A percentile compares a stretch with the other conserved stretches of the same genome.
These are phyloP conservation scores for Daphoenositta chrysoptera DNA, from an alignment of 2,113 vertebrate genomes.

Conservation along the genomic window DNA sequence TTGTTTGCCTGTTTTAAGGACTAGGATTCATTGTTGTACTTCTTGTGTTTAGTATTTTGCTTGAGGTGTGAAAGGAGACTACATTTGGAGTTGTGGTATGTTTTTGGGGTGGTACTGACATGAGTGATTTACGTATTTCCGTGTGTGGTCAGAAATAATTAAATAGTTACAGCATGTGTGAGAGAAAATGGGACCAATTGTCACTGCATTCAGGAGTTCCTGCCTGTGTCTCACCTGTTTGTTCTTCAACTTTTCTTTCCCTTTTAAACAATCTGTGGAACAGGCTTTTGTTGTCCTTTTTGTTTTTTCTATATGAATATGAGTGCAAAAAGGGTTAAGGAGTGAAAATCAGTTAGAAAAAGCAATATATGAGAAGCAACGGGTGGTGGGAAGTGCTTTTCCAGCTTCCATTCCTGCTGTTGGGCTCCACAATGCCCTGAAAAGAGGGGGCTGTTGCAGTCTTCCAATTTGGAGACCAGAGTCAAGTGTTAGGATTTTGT, in stretches of 20 bases:
- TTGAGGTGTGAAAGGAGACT: not conserved
- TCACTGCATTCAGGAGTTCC: not conserved
- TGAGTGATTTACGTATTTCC: not conserved
- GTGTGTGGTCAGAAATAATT: not conserved
- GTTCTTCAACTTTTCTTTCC: not conserved
- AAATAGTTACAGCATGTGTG: not conserved
- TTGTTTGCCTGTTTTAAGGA: not conserved
- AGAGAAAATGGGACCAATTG: not conserved
- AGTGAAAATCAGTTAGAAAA: not conserved
- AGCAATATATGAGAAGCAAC: not conserved
- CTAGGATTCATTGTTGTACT: not conserved
- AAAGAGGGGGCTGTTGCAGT: not conserved
- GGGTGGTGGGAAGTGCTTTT: not conserved
- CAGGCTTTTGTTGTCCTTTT: not conserved
- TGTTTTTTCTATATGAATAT: not conserved
- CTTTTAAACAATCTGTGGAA: not conserved
- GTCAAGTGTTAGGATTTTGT: not conserved
- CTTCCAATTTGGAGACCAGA: not conserved
- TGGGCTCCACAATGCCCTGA: not conserved
- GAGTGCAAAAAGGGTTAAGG: not conserved
- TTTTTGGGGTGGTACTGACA: not conserved
- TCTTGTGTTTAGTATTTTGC: not conserved
- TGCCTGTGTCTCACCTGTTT: not conserved
- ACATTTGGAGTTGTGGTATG: not conserved
- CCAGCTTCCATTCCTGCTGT: not conserved